Conservation (phyloP, 1,140 invertebrate species). For the Ceratosolen solmsi region DNA sequence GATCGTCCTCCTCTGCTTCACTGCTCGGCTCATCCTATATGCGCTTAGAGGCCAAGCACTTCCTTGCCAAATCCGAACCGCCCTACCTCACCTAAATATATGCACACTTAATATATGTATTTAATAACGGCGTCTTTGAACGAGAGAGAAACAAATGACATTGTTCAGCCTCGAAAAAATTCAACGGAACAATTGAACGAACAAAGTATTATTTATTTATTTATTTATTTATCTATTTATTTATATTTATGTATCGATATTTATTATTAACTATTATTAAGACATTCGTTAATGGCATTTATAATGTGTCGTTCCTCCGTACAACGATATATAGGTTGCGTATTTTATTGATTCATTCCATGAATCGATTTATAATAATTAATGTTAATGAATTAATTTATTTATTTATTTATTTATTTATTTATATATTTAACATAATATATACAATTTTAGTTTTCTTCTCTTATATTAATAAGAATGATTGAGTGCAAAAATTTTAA, state of each 20-base stretch:
- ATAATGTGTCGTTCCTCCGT: conserved; percentile 19
- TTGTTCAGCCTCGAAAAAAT: conserved; percentile 33
- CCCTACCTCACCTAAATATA: conserved; percentile 65
- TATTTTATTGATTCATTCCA: conserved; percentile 26
- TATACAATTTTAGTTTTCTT: background rate
- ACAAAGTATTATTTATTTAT: conserved; percentile 47
- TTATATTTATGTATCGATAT: conserved; percentile 46
- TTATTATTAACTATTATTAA: conserved; percentile 36
- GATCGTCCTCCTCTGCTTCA: conserved; percentile 52
- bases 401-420: conserved; percentile 11
- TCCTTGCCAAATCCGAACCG: conserved; percentile 68
- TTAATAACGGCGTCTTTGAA: background rate
- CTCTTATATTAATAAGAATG: background rate
- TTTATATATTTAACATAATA: background rate
- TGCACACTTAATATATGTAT: background rate
- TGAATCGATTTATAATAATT: background rate
- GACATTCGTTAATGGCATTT: background rate
- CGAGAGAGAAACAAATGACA: background rate
- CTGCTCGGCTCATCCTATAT: conserved; percentile 65
- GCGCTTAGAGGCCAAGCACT: conserved; percentile 70
- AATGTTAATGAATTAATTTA: conserved; percentile 13
- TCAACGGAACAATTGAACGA: conserved; percentile 14
- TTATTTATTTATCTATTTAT: conserved; percentile 50
- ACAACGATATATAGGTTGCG: conserved; percentile 18
- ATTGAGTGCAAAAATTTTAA: conserved; percentile 36